Percentiles rank a stretch among this genome's conserved stretches.
These are phyloP conservation scores for Channa argus DNA, from an alignment of 2,113 vertebrate species.

Conservation along the genomic window DNA sequence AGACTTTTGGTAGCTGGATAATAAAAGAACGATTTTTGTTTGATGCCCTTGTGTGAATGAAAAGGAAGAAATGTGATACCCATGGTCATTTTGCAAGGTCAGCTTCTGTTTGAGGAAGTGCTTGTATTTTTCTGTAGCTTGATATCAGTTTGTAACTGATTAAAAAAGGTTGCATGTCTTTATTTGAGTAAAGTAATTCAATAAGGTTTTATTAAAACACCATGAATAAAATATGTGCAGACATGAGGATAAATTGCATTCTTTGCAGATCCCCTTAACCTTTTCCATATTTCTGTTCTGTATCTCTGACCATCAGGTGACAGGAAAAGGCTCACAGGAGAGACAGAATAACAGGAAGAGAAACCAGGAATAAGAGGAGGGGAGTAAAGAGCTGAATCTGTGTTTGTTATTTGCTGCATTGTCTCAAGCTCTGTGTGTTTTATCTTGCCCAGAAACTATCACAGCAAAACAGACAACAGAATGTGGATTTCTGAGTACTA, in stretches of 20 bases:
- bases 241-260: conserved; percentile 20
- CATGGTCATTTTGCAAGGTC: conserved; percentile 14
- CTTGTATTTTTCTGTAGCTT: conserved; percentile 30
- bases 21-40: not conserved
- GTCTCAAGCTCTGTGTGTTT: conserved; percentile 20
- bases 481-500: not conserved
- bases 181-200: not conserved
- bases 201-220: not conserved
- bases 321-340: conserved; percentile 69
- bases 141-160: not conserved
- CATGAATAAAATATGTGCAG: not conserved
- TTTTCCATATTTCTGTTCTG: conserved; percentile 43
- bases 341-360: conserved; percentile 79
- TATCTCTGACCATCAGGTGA: conserved; percentile 70
- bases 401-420: conserved; percentile 28
- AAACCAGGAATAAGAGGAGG: conserved; percentile 55
- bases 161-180: not conserved
- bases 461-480: conserved; percentile 13
- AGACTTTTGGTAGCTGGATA: not conserved
- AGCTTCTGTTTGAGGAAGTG: conserved; percentile 28
- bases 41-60: conserved; percentile 3
- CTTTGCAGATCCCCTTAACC: conserved; percentile 25
- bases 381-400: conserved; percentile 9
- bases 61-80: conserved; percentile 4
- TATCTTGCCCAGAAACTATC: not conserved